phyloP scores from a whole-genome alignment of 1,140 invertebrate genomes.

The Calycopis cecrops region DNA sequence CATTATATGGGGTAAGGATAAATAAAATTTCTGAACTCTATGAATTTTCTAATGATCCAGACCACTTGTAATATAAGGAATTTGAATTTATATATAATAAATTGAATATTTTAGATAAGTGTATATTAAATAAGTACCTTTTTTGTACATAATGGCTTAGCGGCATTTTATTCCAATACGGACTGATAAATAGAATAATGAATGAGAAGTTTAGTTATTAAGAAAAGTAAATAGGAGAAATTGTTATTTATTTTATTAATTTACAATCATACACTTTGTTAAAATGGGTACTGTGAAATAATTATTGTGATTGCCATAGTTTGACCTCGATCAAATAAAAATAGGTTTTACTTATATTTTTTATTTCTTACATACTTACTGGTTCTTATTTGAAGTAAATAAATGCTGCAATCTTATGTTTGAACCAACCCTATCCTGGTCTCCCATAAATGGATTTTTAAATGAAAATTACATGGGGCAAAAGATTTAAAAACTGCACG shows the following conservation, averaged over 20 bases:
- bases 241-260: conserved; percentile 56
- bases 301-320: conserved; percentile 60
- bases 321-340: conserved; percentile 56
- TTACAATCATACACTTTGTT: conserved; percentile 30
- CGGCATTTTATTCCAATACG: conserved; percentile 36
- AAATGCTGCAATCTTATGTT: too few species aligned
- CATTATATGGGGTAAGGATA: neutral
- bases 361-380: conserved; percentile 14
- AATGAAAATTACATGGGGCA: too few species aligned
- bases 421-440: too few species aligned
- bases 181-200: conserved; percentile 30
- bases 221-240: conserved; percentile 22
- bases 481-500: too few species aligned
- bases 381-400: too few species aligned
- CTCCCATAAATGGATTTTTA: too few species aligned
- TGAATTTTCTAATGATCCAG: neutral
- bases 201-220: conserved; percentile 28
- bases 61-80: neutral
- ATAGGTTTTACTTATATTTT: conserved; percentile 28
- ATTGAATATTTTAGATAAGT: conserved; percentile 14
- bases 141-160: conserved; percentile 27
- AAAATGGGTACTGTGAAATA: conserved; percentile 35
- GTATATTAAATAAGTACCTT: conserved; percentile 17
- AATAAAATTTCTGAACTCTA: neutral
- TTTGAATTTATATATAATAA: conserved; percentile 7